phyloP scores from a whole-genome alignment of 2,113 vertebrate genomes.

The Hipposideros armiger region DNA sequence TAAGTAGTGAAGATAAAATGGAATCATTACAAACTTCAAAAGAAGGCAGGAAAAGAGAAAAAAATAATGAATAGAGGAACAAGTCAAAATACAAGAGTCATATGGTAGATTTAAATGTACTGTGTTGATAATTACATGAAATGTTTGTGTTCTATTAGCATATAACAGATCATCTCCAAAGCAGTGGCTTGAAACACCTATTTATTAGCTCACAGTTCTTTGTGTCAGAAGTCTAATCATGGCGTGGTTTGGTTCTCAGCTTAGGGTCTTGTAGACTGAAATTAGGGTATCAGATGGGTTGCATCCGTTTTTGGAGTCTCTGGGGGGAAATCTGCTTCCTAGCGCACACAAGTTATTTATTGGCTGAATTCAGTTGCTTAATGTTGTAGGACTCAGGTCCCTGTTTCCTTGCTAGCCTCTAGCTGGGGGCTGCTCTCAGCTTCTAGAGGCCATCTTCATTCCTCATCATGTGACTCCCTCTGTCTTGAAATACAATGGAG shows the following conservation, averaged over 20 bases:
- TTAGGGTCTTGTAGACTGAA: neutral
- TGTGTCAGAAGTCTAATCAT: neutral
- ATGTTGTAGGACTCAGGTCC: neutral
- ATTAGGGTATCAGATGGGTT: neutral
- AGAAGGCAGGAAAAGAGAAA: neutral
- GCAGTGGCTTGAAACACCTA: neutral
- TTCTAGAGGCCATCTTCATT: neutral
- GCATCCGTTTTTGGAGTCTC: neutral
- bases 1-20: slow-evolving; percentile 3
- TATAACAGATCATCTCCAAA: neutral
- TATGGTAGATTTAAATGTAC: slow-evolving; percentile 10
- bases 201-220: neutral
- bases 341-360: neutral
- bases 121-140: slow-evolving; percentile 9
- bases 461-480: neutral
- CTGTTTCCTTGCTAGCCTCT: neutral
- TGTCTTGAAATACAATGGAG: slow-evolving; percentile 21
- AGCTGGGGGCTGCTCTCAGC: neutral
- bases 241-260: neutral
- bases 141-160: slow-evolving; percentile 16
- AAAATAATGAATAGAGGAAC: neutral
- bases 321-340: neutral
- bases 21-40: slow-evolving; percentile 1
- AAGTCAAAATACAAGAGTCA: neutral
- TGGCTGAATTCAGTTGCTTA: neutral